Evolutionary conservation across 2,797 vertebrate genomes (phyloP).

Genomic region (Onychomys leucogaster): DNA sequence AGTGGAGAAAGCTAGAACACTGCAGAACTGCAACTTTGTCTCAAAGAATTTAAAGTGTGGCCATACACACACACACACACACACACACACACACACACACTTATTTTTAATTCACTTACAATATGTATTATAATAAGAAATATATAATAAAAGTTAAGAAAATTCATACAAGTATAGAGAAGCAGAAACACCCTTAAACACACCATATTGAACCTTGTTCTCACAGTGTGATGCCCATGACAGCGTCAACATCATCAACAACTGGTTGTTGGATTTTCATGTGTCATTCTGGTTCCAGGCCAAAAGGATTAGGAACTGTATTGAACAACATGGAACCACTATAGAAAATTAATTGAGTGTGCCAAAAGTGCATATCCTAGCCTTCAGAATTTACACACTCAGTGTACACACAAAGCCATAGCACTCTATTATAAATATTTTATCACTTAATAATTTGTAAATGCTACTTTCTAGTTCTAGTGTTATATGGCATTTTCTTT

Average conservation of each 20-base stretch:
- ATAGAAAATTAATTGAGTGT: neutral
- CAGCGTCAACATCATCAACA: neutral
- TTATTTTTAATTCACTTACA: neutral
- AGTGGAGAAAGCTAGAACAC: neutral
- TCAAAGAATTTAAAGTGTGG: neutral
- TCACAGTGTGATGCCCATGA: neutral
- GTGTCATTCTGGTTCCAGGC: neutral
- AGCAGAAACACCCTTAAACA: neutral
- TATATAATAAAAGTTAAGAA: neutral
- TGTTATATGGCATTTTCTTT: neutral
- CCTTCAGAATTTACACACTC: neutral
- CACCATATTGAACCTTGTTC: neutral
- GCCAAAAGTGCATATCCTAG: neutral
- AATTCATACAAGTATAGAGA: neutral
- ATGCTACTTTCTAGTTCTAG: neutral
- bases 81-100: neutral
- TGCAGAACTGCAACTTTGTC: neutral
- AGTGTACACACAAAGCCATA: neutral
- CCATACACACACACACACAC: too few relatives aligned
- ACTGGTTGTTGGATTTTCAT: neutral
- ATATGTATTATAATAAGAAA: neutral
- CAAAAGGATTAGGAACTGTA: neutral
- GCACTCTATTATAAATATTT: neutral
- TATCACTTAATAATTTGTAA: neutral
- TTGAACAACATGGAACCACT: neutral